Evolutionary conservation across 1,140 invertebrate species (phyloP), one percentile per base, ranked within the genome.

Genomic region (Nasonia giraulti): DNA sequence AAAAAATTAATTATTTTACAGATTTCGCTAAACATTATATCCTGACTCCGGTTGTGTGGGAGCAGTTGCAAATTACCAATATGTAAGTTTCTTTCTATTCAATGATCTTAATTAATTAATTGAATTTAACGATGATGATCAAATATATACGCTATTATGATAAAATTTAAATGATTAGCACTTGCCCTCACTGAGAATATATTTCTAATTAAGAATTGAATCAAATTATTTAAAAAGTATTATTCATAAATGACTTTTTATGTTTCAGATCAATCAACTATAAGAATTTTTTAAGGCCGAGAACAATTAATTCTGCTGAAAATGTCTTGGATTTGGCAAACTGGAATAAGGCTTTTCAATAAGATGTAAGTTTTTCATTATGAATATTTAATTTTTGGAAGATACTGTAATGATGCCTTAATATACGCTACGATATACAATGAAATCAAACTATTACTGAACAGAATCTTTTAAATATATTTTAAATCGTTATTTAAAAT

Each of bases 371-470:
- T 12, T 37, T 14, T 1, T 4, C 11, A 55, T 14, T 0, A 79
- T 86, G 73, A 40, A 82, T 80, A 80, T 31, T 31, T 2, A 71
- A 71, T 71, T 31, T 31, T 33, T 31, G 23, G 6, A 27, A 71
- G 80, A 79, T 23, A 33, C 47, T 44, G 62, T 85, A 85, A 88
- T 89, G 88, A 88, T 89, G 88, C 4, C 20, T 77, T 75, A 86
- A 88, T 88, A 89, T 88, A 89, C 88, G 88, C 88, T 85, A 88
- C 88, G 88, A 88, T 75, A 2, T 79, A 27, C 47, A 76, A 40
- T 89, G 88, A 88, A 86, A 82, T 40, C 37, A 82, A 44, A 73
- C n/a, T 76, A 68, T 66, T 27, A 23, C 87, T 89, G 88, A 89
- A 82, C 66, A 83, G 71, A 78, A 83, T 78, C 81, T 80, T 80